Evolutionary conservation across 2,113 vertebrate species (phyloP), one percentile per base, ranked within the genome.

Genomic region (Brachypodius melanocephalos): DNA sequence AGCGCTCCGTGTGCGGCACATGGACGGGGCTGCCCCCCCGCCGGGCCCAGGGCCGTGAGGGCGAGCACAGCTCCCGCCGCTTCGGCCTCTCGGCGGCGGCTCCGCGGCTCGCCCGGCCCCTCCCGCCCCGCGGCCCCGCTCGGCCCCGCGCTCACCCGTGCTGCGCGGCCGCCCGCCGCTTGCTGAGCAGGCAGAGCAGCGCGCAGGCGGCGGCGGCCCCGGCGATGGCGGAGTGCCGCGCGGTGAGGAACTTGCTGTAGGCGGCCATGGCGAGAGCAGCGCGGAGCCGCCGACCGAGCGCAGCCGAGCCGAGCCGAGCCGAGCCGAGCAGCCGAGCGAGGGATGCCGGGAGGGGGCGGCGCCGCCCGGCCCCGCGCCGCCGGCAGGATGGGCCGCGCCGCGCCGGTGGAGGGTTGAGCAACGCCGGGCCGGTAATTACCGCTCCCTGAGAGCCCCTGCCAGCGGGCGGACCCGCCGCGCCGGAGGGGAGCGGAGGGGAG

Each of bases 201-300:
- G 99, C 88, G 75, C 99, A 84, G 43, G 98, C 90, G 19, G 98
- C 98, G 34, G 98, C 98, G 5, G 98, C 98, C 19, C 98, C 98
- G 12, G 98, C 98, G 94, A 98, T 95, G 62, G 98, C 98, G 21
- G 98, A 98, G 93, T 98, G 98, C 59, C 97, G 99, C 73, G 97
- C 98, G 34, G 99, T 99, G 74, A 99, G 52, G 90, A 98, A 98
- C 96, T 98, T 99, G 98, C 99, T 99, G 96, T 99, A 97, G 63
- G 97, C 98, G 97, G 98, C 99, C 99, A 99, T 99, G 93, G 98
- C 61, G 55, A 90, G 5, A 4, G 25, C 52, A 71, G 61, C 91
- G 21, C 88, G 3, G 65, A 85, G 16, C 48, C 74, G 58, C 74
- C 74, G 74, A 77, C 13, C 46, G 46, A 77, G 59, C 58, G n/a